A percentile compares a stretch with the other conserved stretches of the same genome.
phyloP scores from a whole-genome alignment of 2,113 vertebrate species.

The Protomyctophum bolini region DNA sequence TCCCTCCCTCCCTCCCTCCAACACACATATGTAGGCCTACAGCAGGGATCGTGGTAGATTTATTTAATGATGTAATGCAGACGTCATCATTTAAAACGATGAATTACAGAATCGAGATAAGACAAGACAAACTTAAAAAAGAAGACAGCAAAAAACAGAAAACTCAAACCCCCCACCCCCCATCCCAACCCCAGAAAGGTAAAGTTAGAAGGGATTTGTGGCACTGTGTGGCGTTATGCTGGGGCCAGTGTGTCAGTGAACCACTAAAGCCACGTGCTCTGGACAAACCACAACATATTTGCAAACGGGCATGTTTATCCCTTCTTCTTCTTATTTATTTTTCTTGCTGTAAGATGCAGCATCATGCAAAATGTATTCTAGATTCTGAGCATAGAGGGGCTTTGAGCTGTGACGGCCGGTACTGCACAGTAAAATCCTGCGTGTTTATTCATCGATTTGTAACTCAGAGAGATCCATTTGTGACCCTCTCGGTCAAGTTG shows the following conservation, averaged over 20 bases:
- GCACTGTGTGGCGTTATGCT: slow-evolving; percentile 42
- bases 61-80: no score
- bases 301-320: slow-evolving; percentile 38
- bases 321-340: slow-evolving; percentile 4
- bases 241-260: slow-evolving; percentile 55
- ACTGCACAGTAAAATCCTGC: no score
- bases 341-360: slow-evolving; percentile 36
- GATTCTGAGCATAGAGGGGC: slow-evolving; percentile 30
- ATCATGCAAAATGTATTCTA: slow-evolving; percentile 61
- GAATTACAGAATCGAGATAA: no score
- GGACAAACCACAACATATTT: slow-evolving; percentile 19
- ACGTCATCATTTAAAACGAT: no score
- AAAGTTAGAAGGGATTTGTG: slow-evolving; percentile 63
- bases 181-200: no score
- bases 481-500: slow-evolving; percentile 5
- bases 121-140: no score
- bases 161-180: no score
- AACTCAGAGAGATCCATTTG: slow-evolving; percentile 23
- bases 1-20: not conserved
- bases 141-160: no score
- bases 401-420: slow-evolving; percentile 43
- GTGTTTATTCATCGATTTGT: not conserved
- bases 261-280: slow-evolving; percentile 27
- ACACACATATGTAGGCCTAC: no score
- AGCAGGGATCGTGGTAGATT: slow-evolving; percentile 33